These are phyloP conservation scores for Dasypus novemcinctus DNA, from an alignment of 2,113 vertebrate genomes.

Conservation along the genomic window DNA sequence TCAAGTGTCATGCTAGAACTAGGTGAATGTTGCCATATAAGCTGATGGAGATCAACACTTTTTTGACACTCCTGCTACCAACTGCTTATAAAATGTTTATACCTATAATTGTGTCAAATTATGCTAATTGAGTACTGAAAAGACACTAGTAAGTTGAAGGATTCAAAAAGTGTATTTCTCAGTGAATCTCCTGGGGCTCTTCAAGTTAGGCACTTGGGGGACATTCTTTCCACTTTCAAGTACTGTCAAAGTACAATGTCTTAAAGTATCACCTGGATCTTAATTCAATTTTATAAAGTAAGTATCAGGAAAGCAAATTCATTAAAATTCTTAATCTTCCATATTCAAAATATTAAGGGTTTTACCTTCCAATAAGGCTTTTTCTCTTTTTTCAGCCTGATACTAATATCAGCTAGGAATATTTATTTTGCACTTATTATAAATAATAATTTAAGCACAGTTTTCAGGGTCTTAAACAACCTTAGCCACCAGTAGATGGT, in stretches of 20 bases:
- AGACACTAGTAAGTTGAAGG: slow-evolving; percentile 82
- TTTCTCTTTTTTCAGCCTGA: neutral
- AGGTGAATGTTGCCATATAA: slow-evolving; percentile 75
- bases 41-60: slow-evolving; percentile 80
- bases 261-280: slow-evolving; percentile 79
- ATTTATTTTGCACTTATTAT: slow-evolving; percentile 46
- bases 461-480: slow-evolving; percentile 38
- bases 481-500: neutral
- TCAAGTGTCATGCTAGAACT: slow-evolving; percentile 72
- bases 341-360: slow-evolving; percentile 58
- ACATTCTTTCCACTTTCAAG: slow-evolving; percentile 72
- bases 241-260: slow-evolving; percentile 73
- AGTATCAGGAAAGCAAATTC: slow-evolving; percentile 72
- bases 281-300: slow-evolving; percentile 81
- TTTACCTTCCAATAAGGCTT: neutral
- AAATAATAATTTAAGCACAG: slow-evolving; percentile 32
- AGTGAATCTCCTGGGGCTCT: slow-evolving; percentile 80
- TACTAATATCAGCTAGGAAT: slow-evolving; percentile 20
- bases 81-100: slow-evolving; percentile 85
- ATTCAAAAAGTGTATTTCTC: slow-evolving; percentile 83
- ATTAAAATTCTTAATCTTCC: slow-evolving; percentile 70
- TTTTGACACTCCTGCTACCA: slow-evolving; percentile 80
- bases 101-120: slow-evolving; percentile 83
- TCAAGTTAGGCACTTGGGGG: slow-evolving; percentile 77
- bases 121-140: slow-evolving; percentile 83